Conservation (phyloP, 2,888 invertebrate species). For the Prosopocoilus inquinatus region DNA sequence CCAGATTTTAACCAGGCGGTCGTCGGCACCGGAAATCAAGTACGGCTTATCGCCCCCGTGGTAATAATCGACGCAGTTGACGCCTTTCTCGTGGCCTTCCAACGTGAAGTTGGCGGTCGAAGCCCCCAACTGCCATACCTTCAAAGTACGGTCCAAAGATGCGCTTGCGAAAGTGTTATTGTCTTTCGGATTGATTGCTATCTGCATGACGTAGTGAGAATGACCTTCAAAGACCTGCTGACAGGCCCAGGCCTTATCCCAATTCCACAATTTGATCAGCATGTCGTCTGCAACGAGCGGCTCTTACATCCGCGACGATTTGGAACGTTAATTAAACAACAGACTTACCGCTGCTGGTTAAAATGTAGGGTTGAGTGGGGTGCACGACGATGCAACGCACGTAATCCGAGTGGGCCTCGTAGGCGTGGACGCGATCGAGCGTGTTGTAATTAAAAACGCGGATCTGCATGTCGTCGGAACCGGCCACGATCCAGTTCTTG, state of each 20-base stretch:
- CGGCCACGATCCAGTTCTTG: constrained; percentile 98
- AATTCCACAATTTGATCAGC: constrained; percentile 98
- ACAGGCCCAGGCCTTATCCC: constrained; percentile 98
- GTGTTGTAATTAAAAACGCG: constrained; percentile 99
- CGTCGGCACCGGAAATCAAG: constrained; percentile 97
- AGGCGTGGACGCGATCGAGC: constrained; percentile 89
- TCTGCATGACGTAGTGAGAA: constrained; percentile 99
- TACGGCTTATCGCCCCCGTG: constrained; percentile 99
- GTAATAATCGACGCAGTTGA: constrained; percentile 99
- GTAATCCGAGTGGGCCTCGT: constrained; percentile 99
- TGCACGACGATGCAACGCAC: constrained; percentile 94
- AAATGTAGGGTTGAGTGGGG: constrained; percentile 94
- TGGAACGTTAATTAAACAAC: neutral
- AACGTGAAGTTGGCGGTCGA: constrained; percentile 96
- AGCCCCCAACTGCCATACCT: constrained; percentile 98
- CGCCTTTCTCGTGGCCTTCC: constrained; percentile 98
- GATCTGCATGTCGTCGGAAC: constrained; percentile 95
- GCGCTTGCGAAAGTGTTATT: constrained; percentile 99
- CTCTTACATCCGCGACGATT: neutral
- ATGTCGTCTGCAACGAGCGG: constrained; percentile 80
- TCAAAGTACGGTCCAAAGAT: constrained; percentile 96
- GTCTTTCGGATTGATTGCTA: constrained; percentile 98
- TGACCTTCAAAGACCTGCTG: constrained; percentile 99
- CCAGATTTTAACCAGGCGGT: constrained; percentile 97
- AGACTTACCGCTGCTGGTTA: constrained; percentile 90